Conservation (phyloP, 1,140 invertebrate genomes). For the Drosophila ficusphila region DNA sequence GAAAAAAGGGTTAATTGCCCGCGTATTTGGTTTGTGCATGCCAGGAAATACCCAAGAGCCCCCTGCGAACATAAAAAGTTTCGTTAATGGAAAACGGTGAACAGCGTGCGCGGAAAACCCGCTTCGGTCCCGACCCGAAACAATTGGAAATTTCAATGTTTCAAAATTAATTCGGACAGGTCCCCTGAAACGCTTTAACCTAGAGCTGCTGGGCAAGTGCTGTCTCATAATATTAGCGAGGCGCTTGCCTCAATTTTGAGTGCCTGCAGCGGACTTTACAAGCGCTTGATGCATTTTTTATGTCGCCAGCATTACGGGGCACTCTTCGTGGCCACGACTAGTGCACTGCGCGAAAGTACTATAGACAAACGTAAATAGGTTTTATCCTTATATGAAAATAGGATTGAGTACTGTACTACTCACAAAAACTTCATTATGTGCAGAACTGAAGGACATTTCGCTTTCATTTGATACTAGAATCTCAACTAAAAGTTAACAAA, state of each 20-base stretch:
- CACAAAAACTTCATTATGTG: no score
- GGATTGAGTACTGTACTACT: no score
- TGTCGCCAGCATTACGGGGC: slow-evolving; percentile 55
- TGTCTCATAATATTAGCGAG: slow-evolving; percentile 28
- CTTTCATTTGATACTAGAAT: no score
- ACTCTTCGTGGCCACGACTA: slow-evolving; percentile 20
- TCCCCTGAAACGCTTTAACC: slow-evolving; percentile 33
- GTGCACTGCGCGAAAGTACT: slow-evolving; percentile 5
- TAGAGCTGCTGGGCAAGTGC: background rate
- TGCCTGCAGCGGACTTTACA: slow-evolving; percentile 38
- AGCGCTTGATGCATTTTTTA: slow-evolving; percentile 74
- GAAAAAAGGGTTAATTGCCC: slow-evolving; percentile 50
- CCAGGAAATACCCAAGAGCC: slow-evolving; percentile 34
- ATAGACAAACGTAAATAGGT: no score
- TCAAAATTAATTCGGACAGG: slow-evolving; percentile 52
- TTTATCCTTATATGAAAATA: no score
- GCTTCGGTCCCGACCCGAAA: slow-evolving; percentile 1
- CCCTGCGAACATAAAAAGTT: slow-evolving; percentile 37
- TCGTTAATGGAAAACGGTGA: slow-evolving; percentile 38
- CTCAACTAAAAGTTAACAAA: no score
- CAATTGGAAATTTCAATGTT: slow-evolving; percentile 36
- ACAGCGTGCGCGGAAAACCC: slow-evolving; percentile 4
- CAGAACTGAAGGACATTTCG: no score
- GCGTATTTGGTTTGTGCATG: slow-evolving; percentile 46
- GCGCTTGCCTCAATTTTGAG: slow-evolving; percentile 12